Base-by-base conservation (phyloP, 2,113 vertebrate species). In the Chamaetylas fuelleborni region DNA sequence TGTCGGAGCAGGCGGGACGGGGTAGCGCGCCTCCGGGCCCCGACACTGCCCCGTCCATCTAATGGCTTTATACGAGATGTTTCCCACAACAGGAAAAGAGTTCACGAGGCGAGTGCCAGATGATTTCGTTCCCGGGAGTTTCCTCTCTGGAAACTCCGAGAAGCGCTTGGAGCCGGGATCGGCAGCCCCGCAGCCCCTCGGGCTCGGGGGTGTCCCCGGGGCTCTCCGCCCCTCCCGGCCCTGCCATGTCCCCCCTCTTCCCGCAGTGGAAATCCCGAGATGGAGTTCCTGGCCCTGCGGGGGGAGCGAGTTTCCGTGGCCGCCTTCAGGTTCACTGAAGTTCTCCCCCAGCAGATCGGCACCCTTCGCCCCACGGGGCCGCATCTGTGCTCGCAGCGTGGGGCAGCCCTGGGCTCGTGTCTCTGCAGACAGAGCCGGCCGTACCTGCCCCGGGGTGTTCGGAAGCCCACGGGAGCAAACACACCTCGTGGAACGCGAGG, bases 31-130 rank as follows among this genome's bases (percentile, higher is more conserved):
- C 47, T 85, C 28, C 23, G 61, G 51, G 73, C 73, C 42, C 51
- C 17, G 14, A 45, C 14, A 19, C 81, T 97, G 92, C 72, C 51
- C 48, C 56, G 24, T 82, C 51, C 50, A 8, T 93, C 64, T 71
- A 9, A 66, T 62, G 45, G 69, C 71, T 86, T 90, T 71, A 2
- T 42, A 26, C 82, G 62, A 85, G 64, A 90, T 67, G 60, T 93
- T 96, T 95, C 78, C 94, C 92, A 86, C 93, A 94, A 79, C 65
- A 93, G 95, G 93, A 95, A 95, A 80, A 93, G 93, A 95, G 88
- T 97, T 96, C 91, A 62, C 17, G 31, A 93, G 81, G 45, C 60
- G 51, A 94, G 60, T 31, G 64, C 67, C 94, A 90, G 88, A 95
- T 87, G 54, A 81, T 92, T 65, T 43, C 13, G 24, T 93, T 97